Percentiles rank a stretch among this genome's conserved stretches.
Conservation (phyloP, 1,140 invertebrate genomes). For the Scylla paramamosain region DNA sequence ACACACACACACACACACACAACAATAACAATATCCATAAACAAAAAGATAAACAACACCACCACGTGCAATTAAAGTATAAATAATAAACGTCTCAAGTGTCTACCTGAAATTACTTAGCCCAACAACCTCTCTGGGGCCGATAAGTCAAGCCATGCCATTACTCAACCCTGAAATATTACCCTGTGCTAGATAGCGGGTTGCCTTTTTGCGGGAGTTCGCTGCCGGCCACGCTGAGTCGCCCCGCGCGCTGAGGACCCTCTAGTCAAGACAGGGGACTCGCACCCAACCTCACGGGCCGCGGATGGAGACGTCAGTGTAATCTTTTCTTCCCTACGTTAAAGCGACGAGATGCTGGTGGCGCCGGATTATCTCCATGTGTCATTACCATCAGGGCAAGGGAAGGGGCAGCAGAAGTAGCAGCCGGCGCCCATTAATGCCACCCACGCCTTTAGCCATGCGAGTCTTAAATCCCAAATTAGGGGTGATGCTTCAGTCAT, state of each 20-base stretch:
- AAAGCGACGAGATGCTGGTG: no score
- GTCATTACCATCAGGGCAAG: no score
- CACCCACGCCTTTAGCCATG: not conserved
- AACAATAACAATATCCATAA: not conserved
- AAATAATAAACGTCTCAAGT: not conserved
- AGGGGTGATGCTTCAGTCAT: not conserved
- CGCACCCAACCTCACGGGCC: no score
- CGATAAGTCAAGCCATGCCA: not conserved
- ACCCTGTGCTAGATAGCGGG: not conserved
- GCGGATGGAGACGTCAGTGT: no score
- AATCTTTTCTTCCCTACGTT: no score
- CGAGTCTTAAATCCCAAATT: not conserved
- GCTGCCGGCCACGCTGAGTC: not conserved
- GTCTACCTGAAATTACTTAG: slow-evolving; percentile 15
- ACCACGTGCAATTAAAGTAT: slow-evolving; percentile 21
- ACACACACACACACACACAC: not conserved
- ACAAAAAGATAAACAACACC: not conserved
- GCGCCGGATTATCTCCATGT: no score
- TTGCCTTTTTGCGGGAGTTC: not conserved
- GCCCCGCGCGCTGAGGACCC: no score
- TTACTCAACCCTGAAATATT: slow-evolving; percentile 5
- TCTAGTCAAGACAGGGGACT: no score
- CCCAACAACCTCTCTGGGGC: not conserved
- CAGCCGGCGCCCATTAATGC: not conserved
- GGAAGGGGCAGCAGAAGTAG: not conserved